Conservation (phyloP, 2,888 invertebrate species). For the Lithodes maja region DNA sequence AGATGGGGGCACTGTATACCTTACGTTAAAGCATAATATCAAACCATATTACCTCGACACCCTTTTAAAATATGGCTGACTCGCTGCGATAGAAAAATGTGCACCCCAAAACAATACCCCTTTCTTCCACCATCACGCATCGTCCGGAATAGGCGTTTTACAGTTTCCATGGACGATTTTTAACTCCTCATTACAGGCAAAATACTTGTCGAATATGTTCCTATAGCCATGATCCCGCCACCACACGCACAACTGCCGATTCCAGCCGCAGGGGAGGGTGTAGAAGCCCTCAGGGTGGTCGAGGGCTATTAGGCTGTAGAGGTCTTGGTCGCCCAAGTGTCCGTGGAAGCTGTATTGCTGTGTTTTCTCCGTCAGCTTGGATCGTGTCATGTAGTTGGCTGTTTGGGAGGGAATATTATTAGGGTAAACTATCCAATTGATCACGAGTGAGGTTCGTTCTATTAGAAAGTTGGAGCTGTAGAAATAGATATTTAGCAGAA, state of each 20-base stretch:
- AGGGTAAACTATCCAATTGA: too few species aligned
- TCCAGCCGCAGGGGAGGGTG: slow-evolving; percentile 85
- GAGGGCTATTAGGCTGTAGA: slow-evolving; percentile 83
- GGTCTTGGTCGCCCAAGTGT: slow-evolving; percentile 89
- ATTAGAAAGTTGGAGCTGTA: too few species aligned
- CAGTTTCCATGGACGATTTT: slow-evolving; percentile 86
- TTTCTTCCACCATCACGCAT: slow-evolving; percentile 30
- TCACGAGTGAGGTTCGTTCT: too few species aligned
- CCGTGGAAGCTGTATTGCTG: slow-evolving; percentile 77
- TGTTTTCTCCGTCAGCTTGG: slow-evolving; percentile 72
- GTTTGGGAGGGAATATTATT: background rate
- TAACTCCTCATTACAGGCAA: slow-evolving; percentile 80
- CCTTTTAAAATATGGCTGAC: too few species aligned
- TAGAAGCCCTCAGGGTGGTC: slow-evolving; percentile 84
- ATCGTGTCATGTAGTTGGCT: slow-evolving; percentile 51
- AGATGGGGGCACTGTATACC: too few species aligned
- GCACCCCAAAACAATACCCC: background rate
- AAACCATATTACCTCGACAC: too few species aligned
- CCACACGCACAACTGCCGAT: slow-evolving; percentile 87
- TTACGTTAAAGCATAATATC: too few species aligned
- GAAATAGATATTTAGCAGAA: too few species aligned
- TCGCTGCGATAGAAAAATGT: background rate
- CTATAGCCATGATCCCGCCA: slow-evolving; percentile 85
- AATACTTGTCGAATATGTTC: slow-evolving; percentile 83
- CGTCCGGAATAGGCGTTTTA: slow-evolving; percentile 81